Conservation (phyloP, 2,797 vertebrate species). For the Rhabdomys pumilio region DNA sequence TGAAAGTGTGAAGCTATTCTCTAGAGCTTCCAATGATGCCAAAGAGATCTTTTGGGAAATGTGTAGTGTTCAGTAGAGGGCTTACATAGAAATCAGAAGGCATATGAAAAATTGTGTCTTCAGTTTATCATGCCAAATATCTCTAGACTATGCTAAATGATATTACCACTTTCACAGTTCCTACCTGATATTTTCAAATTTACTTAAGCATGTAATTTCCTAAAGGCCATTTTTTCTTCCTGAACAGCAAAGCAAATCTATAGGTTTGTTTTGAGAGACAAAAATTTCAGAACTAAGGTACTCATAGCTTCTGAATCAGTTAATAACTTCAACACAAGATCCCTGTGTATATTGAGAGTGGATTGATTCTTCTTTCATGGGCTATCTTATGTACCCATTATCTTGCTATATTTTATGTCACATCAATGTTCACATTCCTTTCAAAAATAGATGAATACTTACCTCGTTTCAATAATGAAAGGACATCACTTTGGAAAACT, state of each 20-base stretch:
- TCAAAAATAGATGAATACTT: slow-evolving; percentile 83
- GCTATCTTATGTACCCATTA: slow-evolving; percentile 13
- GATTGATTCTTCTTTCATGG: slow-evolving; percentile 64
- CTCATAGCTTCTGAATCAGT: slow-evolving; percentile 79
- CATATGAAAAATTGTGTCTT: neutral
- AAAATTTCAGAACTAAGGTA: slow-evolving; percentile 60
- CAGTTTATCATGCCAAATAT: neutral
- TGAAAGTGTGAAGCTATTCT: slow-evolving; percentile 16
- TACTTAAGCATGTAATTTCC: neutral
- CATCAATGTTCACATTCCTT: slow-evolving; percentile 75
- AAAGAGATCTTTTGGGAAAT: neutral
- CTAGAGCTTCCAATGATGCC: neutral
- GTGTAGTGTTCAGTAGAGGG: slow-evolving; percentile 32
- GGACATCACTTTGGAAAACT: slow-evolving; percentile 76
- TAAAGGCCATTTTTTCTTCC: neutral
- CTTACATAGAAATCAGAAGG: neutral
- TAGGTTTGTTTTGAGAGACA: slow-evolving; percentile 25
- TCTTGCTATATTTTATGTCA: slow-evolving; percentile 79
- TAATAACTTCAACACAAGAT: slow-evolving; percentile 79
- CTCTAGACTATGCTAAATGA: neutral
- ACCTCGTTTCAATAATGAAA: slow-evolving; percentile 78
- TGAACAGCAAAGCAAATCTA: neutral
- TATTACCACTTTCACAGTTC: neutral
- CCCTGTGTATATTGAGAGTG: slow-evolving; percentile 51
- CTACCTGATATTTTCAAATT: slow-evolving; percentile 21